These are phyloP conservation scores for Sabatieria punctata DNA, from an alignment of 2,888 invertebrate genomes.

Conservation along the genomic window DNA sequence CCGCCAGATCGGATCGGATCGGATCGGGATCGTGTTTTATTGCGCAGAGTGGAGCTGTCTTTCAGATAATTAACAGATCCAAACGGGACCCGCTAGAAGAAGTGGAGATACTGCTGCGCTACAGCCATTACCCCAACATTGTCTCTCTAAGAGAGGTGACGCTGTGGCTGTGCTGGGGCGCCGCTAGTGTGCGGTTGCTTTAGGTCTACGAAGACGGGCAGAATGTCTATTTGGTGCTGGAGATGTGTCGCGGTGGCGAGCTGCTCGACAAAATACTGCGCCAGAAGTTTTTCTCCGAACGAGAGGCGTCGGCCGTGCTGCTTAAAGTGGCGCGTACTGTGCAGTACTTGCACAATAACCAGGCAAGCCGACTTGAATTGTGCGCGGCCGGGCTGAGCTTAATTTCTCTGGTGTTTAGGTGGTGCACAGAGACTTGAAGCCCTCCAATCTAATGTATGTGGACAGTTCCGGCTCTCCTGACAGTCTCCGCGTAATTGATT, in stretches of 20 bases:
- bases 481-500: slow-evolving; percentile 83
- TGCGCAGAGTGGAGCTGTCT: no score
- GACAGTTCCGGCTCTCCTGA: slow-evolving; percentile 49
- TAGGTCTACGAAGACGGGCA: slow-evolving; percentile 54
- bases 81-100: slow-evolving; percentile 89
- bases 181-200: no score
- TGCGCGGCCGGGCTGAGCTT: not conserved
- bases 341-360: slow-evolving; percentile 82
- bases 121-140: slow-evolving; percentile 85
- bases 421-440: slow-evolving; percentile 78
- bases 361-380: slow-evolving; percentile 52
- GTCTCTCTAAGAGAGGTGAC: slow-evolving; percentile 69
- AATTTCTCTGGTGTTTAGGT: slow-evolving; percentile 38
- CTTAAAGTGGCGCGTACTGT: slow-evolving; percentile 69
- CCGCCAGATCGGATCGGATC: no score
- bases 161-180: slow-evolving; percentile 1
- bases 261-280: slow-evolving; percentile 72
- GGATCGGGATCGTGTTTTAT: no score
- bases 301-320: slow-evolving; percentile 75
- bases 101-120: slow-evolving; percentile 82
- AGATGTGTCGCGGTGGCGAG: slow-evolving; percentile 81
- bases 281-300: slow-evolving; percentile 62
- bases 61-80: slow-evolving; percentile 68
- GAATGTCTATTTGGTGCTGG: slow-evolving; percentile 77
- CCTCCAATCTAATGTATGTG: slow-evolving; percentile 87